Evolutionary conservation across 2,797 vertebrate species (phyloP), one percentile per base, ranked within the genome.

Genomic region (Masticophis lateralis): DNA sequence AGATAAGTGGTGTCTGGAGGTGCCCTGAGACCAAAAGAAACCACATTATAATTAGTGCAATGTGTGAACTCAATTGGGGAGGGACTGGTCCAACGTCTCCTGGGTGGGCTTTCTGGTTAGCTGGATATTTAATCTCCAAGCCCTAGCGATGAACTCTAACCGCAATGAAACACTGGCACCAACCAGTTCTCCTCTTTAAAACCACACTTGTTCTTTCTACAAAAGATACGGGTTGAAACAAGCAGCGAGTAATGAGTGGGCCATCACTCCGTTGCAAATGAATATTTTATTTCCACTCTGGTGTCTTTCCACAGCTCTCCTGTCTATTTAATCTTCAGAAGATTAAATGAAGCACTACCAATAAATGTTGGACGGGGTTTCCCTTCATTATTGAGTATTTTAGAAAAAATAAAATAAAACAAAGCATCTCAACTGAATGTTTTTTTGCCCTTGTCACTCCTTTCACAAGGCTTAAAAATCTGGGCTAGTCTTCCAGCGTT

Each of bases 361-460:
- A 37, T 2, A 94, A 2, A 91, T 83, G 5, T 47, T 91, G 88
- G 69, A 60, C 22, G 92, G 93, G 14, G 43, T 74, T 63, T n/a
- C 53, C 93, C 1, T 47, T 8, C 0, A 0, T 53, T 56, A 53
- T 13, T 93, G 59, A 13, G 20, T 32, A n/a, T 87, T 92, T 88
- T 37, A 25, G 20, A 2, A 3, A 27, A 16, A 22, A 91, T 87
- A 90, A n/a, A 66, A 66, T n/a, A 28, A 66, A 79, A 11, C 1
- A 25, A 83, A 47, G 74, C 74, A 83, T 9, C 25, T 27, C 79
- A 28, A 79, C 25, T 51, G 63, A 79, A 91, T 25, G 5, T 2
- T 74, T 93, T 92, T 94, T 86, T 87, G 5, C 59, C 47, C 51
- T 90, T 92, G 56, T 6, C 79, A 12, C 87, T 92, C 95, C 3